A percentile compares a stretch with the other conserved stretches of the same genome.
These are phyloP conservation scores for Laupala kohalensis DNA, from an alignment of 1,140 invertebrate genomes.

Conservation along the genomic window DNA sequence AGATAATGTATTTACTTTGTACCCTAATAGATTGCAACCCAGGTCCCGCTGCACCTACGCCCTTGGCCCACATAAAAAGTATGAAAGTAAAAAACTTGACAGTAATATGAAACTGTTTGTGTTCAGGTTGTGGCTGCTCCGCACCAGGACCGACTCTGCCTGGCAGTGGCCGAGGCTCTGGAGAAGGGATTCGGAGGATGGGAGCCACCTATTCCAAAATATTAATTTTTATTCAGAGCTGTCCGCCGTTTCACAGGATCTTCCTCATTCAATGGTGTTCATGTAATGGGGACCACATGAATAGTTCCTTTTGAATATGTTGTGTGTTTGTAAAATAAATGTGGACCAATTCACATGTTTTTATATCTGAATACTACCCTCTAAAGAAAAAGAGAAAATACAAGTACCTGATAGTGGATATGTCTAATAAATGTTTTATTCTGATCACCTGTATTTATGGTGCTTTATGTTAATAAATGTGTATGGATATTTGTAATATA, in stretches of 20 bases:
- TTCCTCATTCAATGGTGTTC: background rate
- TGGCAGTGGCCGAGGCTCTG: constrained; percentile 62
- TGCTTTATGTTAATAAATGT: no score
- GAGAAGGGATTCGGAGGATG: constrained; percentile 72
- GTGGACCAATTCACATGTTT: background rate
- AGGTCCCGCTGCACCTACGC: no score
- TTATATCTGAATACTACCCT: no score
- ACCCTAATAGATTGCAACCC: no score
- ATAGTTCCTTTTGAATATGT: background rate
- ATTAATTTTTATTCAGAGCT: background rate
- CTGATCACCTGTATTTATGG: no score
- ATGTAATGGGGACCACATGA: background rate
- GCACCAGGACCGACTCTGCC: constrained; percentile 54
- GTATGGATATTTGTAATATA: background rate
- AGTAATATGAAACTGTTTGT: no score
- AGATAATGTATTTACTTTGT: no score
- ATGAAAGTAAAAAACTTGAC: no score
- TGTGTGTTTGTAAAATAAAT: background rate
- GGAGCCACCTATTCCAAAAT: constrained; percentile 26
- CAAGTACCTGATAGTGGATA: no score
- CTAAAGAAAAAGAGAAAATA: no score
- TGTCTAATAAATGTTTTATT: no score
- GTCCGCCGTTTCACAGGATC: background rate
- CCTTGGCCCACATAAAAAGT: no score
- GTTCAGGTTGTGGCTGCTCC: constrained; percentile 41